Evolutionary conservation across 2,888 invertebrate genomes (phyloP).

Genomic region (Clunio marinus): DNA sequence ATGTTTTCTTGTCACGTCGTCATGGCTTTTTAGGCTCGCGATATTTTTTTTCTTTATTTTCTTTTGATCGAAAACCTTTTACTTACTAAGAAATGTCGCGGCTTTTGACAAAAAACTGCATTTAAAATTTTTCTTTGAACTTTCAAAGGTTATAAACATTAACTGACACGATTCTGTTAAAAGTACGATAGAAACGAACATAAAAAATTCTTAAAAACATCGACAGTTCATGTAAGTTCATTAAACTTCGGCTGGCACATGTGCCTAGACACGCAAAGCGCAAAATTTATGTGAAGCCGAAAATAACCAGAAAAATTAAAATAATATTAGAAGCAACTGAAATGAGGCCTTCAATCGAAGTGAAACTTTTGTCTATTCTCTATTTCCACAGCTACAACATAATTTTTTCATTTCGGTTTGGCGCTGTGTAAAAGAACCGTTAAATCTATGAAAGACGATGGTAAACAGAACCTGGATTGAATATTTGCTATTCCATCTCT

Average conservation of each 20-base stretch:
- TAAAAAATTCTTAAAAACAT: not conserved
- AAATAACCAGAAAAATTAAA: no score
- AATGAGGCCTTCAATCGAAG: conserved; percentile 1
- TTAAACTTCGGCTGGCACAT: not conserved
- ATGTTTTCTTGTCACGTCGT: conserved; percentile 17
- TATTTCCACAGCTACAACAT: conserved; percentile 2
- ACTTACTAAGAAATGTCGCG: conserved; percentile 2
- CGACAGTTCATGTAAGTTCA: not conserved
- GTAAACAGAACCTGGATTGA: conserved; percentile 15
- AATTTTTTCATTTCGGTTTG: not conserved
- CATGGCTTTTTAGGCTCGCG: not conserved
- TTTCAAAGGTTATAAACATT: not conserved
- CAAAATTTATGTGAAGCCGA: conserved; percentile 1
- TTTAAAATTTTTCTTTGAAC: not conserved
- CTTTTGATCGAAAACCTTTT: not conserved
- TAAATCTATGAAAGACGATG: conserved; percentile 3
- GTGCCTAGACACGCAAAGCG: conserved; percentile 9
- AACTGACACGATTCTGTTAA: no score
- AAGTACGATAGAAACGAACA: not conserved
- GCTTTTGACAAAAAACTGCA: not conserved
- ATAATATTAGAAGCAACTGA: not conserved
- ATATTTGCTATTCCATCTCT: not conserved
- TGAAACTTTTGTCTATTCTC: not conserved
- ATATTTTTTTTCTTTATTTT: not conserved
- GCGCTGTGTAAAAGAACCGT: conserved; percentile 8